Base-by-base conservation (phyloP, 2,888 invertebrate species). In the Arctia plantaginis region DNA sequence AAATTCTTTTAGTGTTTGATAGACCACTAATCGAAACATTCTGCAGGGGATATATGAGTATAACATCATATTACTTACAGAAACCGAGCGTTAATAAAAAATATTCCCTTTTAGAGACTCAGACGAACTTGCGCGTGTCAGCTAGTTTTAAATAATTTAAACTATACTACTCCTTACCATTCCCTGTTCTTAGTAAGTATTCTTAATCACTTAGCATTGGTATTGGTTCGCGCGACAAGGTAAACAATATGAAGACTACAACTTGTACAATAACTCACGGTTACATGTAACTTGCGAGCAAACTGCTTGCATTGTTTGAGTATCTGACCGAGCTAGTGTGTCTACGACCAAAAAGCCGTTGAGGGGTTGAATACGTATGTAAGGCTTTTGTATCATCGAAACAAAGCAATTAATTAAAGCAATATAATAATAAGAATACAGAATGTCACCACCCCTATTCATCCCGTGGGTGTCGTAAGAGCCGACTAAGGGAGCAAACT, bases 151-250 rank as follows among this genome's bases (percentile, higher is more conserved):
- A 41, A 41, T 41, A 1, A 12, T 41, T 41, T 41, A 12, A 12
- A 10, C 41, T 12, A 1, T 10, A 33, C 89, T 35, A 73, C 92
- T 93, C 93, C 88, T 90, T 79, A 1, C 65, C 79, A 73, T 70
- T 72, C 12, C 44, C 55, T 86, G 84, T 90, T 83, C 91, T 86
- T 85, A 82, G 81, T 83, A 87, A 91, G 93, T 92, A 95, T 94
- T 95, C 95, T 93, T 95, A 95, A 95, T 95, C 95, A 95, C 95
- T 95, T 95, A 94, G 93, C 94, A 95, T 92, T 93, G 93, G 94
- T 93, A 93, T 93, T 91, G 92, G 93, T 87, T 90, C 88, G 87
- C 91, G 90, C 92, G 95, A 95, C 95, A 95, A 94, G 95, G 95
- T 95, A 95, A 95, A 95, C 95, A 95, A 94, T 95, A 95, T 94